These are phyloP conservation scores for Glaucomys volans DNA, from an alignment of 2,113 vertebrate species.

Conservation along the genomic window DNA sequence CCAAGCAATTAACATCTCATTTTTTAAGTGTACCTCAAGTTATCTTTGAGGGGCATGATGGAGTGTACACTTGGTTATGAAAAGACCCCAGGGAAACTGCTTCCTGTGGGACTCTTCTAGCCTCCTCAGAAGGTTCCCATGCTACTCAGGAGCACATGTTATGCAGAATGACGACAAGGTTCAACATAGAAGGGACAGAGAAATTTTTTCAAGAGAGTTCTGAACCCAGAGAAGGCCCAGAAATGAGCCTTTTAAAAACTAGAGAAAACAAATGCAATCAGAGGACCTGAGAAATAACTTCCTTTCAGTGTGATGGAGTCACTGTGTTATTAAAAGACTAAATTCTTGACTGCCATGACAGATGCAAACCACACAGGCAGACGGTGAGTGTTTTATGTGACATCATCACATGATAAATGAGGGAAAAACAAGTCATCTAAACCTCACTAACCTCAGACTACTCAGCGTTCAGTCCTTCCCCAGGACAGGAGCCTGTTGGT, in stretches of 20 bases:
- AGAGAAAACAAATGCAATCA: not conserved
- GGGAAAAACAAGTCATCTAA: not conserved
- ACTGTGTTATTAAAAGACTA: not conserved
- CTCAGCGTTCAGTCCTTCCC: not conserved
- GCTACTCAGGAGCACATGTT: not conserved
- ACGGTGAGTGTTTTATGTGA: not conserved
- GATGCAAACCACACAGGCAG: not conserved
- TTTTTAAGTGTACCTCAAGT: not conserved
- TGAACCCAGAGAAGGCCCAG: not conserved
- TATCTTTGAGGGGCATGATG: not conserved
- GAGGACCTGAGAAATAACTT: not conserved
- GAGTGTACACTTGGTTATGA: not conserved
- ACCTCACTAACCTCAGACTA: not conserved
- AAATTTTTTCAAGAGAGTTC: not conserved
- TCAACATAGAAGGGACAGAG: not conserved
- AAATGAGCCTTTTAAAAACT: not conserved
- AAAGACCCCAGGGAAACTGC: not conserved
- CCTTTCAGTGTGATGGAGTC: not conserved
- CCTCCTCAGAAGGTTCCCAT: not conserved
- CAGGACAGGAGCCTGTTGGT: not conserved
- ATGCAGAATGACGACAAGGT: not conserved
- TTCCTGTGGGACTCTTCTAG: not conserved
- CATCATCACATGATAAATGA: not conserved
- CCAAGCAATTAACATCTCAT: not conserved
- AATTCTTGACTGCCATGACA: not conserved